These are phyloP conservation scores for Gorsachius magnificus DNA, from an alignment of 2,797 vertebrate genomes.

Conservation along the genomic window DNA sequence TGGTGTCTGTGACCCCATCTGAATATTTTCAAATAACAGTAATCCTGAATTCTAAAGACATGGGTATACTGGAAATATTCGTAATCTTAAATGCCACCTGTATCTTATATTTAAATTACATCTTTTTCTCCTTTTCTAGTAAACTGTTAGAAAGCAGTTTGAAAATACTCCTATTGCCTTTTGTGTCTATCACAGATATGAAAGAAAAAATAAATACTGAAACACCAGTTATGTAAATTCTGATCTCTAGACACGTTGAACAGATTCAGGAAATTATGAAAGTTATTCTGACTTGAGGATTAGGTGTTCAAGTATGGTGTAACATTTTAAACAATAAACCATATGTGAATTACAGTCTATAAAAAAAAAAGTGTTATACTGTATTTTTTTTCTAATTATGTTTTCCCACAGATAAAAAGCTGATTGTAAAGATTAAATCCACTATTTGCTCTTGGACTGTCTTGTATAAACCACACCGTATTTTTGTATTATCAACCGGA, in stretches of 20 bases:
- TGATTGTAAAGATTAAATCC: not conserved
- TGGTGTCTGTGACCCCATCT: not conserved
- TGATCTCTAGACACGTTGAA: not conserved
- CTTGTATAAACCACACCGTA: not conserved
- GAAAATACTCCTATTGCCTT: not conserved
- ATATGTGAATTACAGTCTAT: not conserved
- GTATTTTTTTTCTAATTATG: not conserved
- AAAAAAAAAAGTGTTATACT: not conserved
- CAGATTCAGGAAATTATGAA: not conserved
- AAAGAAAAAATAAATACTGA: not conserved
- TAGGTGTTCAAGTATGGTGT: not conserved
- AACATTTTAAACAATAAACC: not conserved
- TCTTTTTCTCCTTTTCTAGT: not conserved
- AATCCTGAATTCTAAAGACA: not conserved
- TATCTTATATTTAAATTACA: not conserved
- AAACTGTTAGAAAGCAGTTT: not conserved
- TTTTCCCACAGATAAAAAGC: constrained; percentile 37
- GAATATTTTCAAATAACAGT: not conserved
- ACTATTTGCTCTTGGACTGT: not conserved
- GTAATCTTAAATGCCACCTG: not conserved
- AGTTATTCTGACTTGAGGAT: not conserved
- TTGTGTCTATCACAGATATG: fast-evolving
- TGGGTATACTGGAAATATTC: not conserved
- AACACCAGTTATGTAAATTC: not conserved
- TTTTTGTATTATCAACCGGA: constrained; percentile 2